A percentile compares a stretch with the other conserved stretches of the same genome.
phyloP scores from a whole-genome alignment of 2,797 vertebrate genomes.

The Ctenopoma multispine region DNA sequence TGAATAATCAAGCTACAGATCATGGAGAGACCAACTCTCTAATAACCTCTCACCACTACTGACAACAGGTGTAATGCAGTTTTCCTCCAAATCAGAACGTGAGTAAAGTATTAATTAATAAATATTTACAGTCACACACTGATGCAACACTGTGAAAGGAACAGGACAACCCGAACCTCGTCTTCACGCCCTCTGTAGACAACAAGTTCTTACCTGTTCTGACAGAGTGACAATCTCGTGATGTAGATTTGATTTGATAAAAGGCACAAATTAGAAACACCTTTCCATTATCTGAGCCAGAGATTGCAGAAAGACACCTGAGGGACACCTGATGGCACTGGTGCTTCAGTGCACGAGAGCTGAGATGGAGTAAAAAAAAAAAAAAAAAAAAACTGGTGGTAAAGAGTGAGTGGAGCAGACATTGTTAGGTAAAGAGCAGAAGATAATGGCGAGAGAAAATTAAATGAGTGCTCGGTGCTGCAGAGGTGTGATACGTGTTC shows the following conservation, averaged over 20 bases:
- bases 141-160: background rate
- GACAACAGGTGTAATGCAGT: background rate
- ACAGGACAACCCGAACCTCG: no score
- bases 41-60: no score
- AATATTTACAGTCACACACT: background rate
- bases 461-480: constrained; percentile 11
- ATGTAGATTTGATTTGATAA: constrained; percentile 14
- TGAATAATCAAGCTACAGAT: no score
- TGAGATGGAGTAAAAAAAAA: constrained; percentile 5
- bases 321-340: constrained; percentile 2
- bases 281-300: constrained; percentile 24
- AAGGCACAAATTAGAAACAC: constrained; percentile 27
- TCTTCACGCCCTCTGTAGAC: background rate
- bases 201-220: constrained; percentile 1
- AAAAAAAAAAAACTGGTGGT: background rate
- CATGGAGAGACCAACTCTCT: no score
- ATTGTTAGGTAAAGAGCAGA: constrained; percentile 19
- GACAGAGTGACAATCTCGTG: constrained; percentile 10
- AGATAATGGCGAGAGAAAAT: constrained; percentile 22
- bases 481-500: constrained; percentile 11
- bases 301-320: no score
- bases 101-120: background rate
- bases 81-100: no score
- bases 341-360: constrained; percentile 2
- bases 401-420: constrained; percentile 10